Evolutionary conservation across 2,113 vertebrate genomes (phyloP), one percentile per base, ranked within the genome.

Genomic region (Calonectris borealis): DNA sequence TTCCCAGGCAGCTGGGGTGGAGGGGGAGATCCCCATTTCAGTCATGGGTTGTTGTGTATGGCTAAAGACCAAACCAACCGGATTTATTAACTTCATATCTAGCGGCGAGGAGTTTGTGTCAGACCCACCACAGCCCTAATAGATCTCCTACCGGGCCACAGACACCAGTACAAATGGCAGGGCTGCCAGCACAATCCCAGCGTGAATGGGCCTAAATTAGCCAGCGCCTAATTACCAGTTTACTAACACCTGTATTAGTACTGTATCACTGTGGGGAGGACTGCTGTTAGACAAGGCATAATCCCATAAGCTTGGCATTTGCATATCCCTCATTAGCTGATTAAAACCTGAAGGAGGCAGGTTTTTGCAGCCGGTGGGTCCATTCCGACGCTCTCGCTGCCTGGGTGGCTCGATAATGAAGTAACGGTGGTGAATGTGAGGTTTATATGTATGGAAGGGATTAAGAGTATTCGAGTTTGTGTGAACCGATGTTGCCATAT

Each of bases 221-320:
- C 93, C 98, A 70, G 94, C 72, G 97, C 93, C 98, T 98, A 99
- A 99, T 98, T 98, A 96, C 98, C 98, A 98, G 97, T 99, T 99
- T 98, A 98, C 98, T 97, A 98, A 99, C 99, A 99, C 99, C 99
- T 99, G 99, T 99, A 99, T 99, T 98, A 99, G 98, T 95, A 90
- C 96, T 98, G 98, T 97, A 95, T 89, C 96, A 75, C 98, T 93
- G 98, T 83, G 93, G 98, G 98, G 98, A 97, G 98, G 98, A 51
- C 98, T 98, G 98, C 98, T 98, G 98, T 95, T 94, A 80, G 98
- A 99, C 99, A 98, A 98, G 98, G 95, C 75, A 25, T 99, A 99
- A 99, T 99, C 99, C 99, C 97, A 98, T 99, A 99, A 99, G 98
- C 98, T 98, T 68, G 73, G 88, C 97, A 99, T 99, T 99, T 99